A percentile compares a stretch with the other conserved stretches of the same genome.
Conservation (phyloP, 2,113 vertebrate genomes). For the Phoxinus phoxinus region DNA sequence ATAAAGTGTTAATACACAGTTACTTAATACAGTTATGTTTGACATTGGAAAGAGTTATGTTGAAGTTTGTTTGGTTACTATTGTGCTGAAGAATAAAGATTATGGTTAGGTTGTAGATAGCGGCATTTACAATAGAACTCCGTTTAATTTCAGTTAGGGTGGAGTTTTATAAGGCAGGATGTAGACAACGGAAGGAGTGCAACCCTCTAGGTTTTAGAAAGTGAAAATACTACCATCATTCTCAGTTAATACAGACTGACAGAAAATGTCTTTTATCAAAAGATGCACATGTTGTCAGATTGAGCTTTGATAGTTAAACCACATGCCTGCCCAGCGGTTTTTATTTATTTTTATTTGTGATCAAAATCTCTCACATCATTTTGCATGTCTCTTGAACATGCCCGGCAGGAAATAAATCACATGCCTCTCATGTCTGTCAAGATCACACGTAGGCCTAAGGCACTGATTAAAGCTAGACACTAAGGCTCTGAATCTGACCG, state of each 20-base stretch:
- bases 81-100: too few relatives aligned
- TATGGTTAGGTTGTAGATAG: too few relatives aligned
- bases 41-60: too few relatives aligned
- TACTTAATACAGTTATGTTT: too few relatives aligned
- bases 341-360: slow-evolving; percentile 11
- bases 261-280: slow-evolving; percentile 11
- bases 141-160: background rate
- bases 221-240: background rate
- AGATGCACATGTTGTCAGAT: slow-evolving; percentile 1
- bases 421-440: slow-evolving; percentile 38
- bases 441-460: slow-evolving; percentile 22
- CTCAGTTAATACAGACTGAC: background rate
- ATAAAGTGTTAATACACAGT: too few relatives aligned
- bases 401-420: slow-evolving; percentile 29
- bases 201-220: background rate
- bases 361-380: slow-evolving; percentile 31
- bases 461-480: slow-evolving; percentile 29
- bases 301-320: slow-evolving; percentile 3
- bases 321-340: slow-evolving; percentile 1
- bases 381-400: background rate
- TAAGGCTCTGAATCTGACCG: slow-evolving; percentile 15
- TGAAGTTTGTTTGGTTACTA: too few relatives aligned
- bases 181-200: background rate
- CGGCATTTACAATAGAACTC: too few relatives aligned
- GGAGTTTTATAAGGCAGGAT: background rate